Evolutionary conservation across 1,140 invertebrate species (phyloP).

Genomic region (Conopomorpha cramerella): DNA sequence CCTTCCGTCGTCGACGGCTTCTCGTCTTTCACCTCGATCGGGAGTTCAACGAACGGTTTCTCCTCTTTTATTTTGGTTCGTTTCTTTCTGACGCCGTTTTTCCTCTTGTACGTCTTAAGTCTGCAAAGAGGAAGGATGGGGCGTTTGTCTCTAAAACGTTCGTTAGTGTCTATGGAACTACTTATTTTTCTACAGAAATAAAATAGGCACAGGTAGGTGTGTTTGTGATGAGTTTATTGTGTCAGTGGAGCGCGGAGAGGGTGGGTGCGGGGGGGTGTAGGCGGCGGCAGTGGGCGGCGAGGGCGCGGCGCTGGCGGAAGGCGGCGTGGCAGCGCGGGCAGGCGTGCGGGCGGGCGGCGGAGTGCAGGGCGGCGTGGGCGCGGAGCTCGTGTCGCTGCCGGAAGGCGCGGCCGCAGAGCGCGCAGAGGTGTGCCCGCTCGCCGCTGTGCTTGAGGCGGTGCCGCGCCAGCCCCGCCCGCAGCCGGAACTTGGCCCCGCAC

Average conservation of each 20-base stretch:
- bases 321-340: conserved; percentile 21
- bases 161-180: too few species aligned
- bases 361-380: conserved; percentile 42
- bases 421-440: conserved; percentile 69
- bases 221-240: too few species aligned
- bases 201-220: too few species aligned
- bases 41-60: too few species aligned
- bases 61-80: conserved; percentile 3
- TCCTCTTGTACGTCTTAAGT: not conserved
- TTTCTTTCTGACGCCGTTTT: too few species aligned
- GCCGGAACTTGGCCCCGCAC: conserved; percentile 67
- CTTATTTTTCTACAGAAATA: too few species aligned
- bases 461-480: conserved; percentile 60
- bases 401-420: conserved; percentile 64
- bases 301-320: conserved; percentile 24
- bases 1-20: conserved; percentile 4
- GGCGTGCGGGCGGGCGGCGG: conserved; percentile 18
- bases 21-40: too few species aligned
- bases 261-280: conserved; percentile 12
- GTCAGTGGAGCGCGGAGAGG: not conserved
- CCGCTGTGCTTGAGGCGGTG: conserved; percentile 69
- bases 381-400: conserved; percentile 66
- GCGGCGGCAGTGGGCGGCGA: conserved; percentile 23
- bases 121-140: too few species aligned
- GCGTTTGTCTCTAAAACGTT: too few species aligned